Conservation (phyloP, 2,797 vertebrate species). For the Gymnoscopelus microlampas region DNA sequence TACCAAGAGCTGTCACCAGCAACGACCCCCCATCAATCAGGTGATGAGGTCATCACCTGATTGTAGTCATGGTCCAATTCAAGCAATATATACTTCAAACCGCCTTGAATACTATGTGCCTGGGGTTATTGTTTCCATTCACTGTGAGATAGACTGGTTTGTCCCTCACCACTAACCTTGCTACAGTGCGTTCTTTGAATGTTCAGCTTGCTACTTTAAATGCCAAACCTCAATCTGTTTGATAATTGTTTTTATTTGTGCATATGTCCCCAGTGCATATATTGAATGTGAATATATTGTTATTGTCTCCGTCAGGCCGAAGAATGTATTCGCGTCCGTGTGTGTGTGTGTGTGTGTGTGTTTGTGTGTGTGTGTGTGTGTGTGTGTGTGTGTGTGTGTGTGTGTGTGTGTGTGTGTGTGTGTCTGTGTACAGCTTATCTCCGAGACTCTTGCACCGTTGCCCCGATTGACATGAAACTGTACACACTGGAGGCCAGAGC, state of each 20-base stretch:
- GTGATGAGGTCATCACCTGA: slow-evolving; percentile 50
- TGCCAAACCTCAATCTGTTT: background rate
- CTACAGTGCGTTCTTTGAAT: background rate
- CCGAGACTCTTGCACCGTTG: no score
- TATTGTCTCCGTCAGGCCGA: background rate
- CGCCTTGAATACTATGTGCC: slow-evolving; percentile 1
- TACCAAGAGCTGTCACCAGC: slow-evolving; percentile 44
- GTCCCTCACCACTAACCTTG: background rate
- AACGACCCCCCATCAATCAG: no score
- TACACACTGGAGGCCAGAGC: no score
- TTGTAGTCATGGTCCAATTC: slow-evolving; percentile 24
- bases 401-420: no score
- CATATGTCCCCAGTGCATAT: background rate
- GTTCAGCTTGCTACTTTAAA: background rate
- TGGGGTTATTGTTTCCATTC: slow-evolving; percentile 7
- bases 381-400: no score
- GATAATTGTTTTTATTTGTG: background rate
- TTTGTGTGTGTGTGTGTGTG: no score
- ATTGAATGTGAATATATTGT: background rate
- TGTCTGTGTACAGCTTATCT: no score
- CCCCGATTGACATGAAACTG: no score
- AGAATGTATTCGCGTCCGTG: no score
- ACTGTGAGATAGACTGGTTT: background rate
- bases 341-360: no score
- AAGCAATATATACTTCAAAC: slow-evolving; percentile 11